Conservation (phyloP, 2,888 invertebrate genomes). For the Galerucella pusilla region DNA sequence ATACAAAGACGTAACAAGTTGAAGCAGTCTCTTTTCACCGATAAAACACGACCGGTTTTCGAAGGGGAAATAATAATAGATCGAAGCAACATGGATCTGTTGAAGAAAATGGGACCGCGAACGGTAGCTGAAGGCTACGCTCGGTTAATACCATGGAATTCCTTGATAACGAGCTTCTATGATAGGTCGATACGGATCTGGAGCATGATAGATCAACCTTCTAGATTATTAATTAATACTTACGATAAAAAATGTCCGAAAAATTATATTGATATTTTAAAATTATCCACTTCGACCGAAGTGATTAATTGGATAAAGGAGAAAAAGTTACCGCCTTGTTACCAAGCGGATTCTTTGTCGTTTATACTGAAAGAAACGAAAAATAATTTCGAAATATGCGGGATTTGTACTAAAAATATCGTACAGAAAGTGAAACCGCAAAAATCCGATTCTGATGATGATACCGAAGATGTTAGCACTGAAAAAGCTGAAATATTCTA, state of each 20-base stretch:
- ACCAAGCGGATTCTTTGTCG: conserved; percentile 52
- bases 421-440: not conserved
- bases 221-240: conserved; percentile 49
- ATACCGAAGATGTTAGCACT: not conserved
- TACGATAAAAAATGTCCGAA: conserved; percentile 46
- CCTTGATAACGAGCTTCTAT: conserved; percentile 50
- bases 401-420: conserved; percentile 57
- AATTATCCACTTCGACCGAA: conserved; percentile 43
- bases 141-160: conserved; percentile 55
- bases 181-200: conserved; percentile 52
- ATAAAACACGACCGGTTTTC: conserved; percentile 42
- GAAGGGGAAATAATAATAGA: conserved; percentile 51
- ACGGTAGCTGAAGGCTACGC: conserved; percentile 49
- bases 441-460: not conserved
- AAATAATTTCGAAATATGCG: conserved; percentile 58
- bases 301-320: conserved; percentile 59
- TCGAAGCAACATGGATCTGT: conserved; percentile 41
- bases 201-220: conserved; percentile 48
- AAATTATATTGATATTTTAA: conserved; percentile 53
- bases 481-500: conserved; percentile 34
- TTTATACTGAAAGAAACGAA: conserved; percentile 56
- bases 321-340: conserved; percentile 51
- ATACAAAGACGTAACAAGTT: conserved; percentile 39
- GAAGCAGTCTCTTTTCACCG: not conserved
- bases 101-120: conserved; percentile 49